Base-by-base conservation (phyloP, 92 coral and sea anemone genomes). In the Hydrozoanthus gracilis region DNA sequence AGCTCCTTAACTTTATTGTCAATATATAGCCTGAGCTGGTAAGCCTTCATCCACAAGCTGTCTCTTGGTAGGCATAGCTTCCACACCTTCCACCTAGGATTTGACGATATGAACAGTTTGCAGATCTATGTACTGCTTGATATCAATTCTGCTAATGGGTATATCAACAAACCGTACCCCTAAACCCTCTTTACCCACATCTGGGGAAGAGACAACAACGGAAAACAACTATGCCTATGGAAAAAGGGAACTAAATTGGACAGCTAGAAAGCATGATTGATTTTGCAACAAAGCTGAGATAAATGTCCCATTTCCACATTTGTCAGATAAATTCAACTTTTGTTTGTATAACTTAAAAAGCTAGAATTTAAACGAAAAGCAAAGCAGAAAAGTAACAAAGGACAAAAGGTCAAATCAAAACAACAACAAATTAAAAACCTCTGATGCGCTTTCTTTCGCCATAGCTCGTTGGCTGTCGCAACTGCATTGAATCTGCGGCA, bases 31-130 rank as follows among this genome's bases (percentile, higher is more conserved):
- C 98, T 79, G n/a, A 92, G 86, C 90, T 87, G 88, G 71, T 76
- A 94, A 5, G 75, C 78, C 8, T 76, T 76, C 71, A 69, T 73
- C 98, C 98, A 94, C 72, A 88, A 83, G 58, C 58, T 77, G 6
- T n/a, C 39, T 14, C 39, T 79, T 71, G 91, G 89, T 27, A n/a
- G 56, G 6, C n/a, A 68, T 27, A 3, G 72, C 58, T 78, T 90
- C 98, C 98, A 94, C 17, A 89, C 62, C 48, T 51, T 44, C 98
- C 98, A 94, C 35, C 98, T 94, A 49, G 49, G 51, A 77, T 11
- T 68, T 18, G 10, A 87, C 47, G 13, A n/a, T 14, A 20, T 16
- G 12, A 17, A 48, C 51, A 74, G 10, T 51, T 27, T 27, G 39
- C 39, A 27, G 39, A 27, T 27, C 39, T 27, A 27, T 27, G 39